These are phyloP conservation scores for Drosophila pseudoobscura DNA, from an alignment of 1,140 invertebrate species.

Conservation along the genomic window DNA sequence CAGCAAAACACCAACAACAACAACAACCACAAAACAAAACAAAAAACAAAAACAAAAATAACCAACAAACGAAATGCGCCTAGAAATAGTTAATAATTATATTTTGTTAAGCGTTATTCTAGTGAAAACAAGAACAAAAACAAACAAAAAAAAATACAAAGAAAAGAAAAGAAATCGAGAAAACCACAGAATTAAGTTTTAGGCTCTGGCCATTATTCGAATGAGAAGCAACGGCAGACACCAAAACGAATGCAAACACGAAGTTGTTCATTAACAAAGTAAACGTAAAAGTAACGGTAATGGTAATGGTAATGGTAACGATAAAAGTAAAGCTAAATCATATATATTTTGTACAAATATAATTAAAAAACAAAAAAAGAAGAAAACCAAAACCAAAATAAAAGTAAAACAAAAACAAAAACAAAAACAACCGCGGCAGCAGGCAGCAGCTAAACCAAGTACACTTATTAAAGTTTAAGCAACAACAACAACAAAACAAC, in stretches of 20 bases:
- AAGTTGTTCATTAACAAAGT: constrained; percentile 70
- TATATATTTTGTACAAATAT: constrained; percentile 81
- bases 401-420: constrained; percentile 1
- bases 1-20: constrained; percentile 4
- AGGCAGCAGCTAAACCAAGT: constrained; percentile 67
- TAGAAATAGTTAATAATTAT: constrained; percentile 77
- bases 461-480: constrained; percentile 80
- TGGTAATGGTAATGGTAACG: not conserved
- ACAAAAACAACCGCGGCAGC: constrained; percentile 56
- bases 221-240: constrained; percentile 27
- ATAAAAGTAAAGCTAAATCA: constrained; percentile 54
- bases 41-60: constrained; percentile 23
- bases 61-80: constrained; percentile 61
- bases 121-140: constrained; percentile 48
- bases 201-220: constrained; percentile 48
- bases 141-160: constrained; percentile 28
- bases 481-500: constrained; percentile 64
- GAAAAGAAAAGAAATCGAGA: constrained; percentile 41
- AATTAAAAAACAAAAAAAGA: constrained; percentile 41
- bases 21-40: constrained; percentile 35
- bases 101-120: constrained; percentile 80
- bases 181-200: constrained; percentile 67
- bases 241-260: constrained; percentile 42
- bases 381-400: not conserved
- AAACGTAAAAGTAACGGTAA: constrained; percentile 38